phyloP scores from a whole-genome alignment of 2,888 invertebrate genomes.

The Pyrrhia umbra region DNA sequence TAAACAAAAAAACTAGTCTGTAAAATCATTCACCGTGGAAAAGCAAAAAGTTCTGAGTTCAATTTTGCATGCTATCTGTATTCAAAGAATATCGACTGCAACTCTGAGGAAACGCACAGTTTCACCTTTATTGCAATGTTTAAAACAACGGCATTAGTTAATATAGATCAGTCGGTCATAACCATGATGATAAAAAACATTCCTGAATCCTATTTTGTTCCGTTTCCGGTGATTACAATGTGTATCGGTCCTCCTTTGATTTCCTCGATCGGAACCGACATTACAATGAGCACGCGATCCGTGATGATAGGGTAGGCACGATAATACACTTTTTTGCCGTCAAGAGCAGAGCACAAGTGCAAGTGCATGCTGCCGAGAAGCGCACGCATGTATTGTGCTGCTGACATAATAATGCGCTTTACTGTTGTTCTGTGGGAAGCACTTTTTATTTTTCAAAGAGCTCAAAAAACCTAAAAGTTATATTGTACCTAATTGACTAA shows the following conservation, averaged over 20 bases:
- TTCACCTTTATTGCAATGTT: constrained; percentile 10
- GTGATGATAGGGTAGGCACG: constrained; percentile 45
- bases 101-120: constrained; percentile 36
- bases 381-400: constrained; percentile 5
- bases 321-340: constrained; percentile 41
- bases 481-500: not conserved
- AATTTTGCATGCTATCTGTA: constrained; percentile 70
- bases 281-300: constrained; percentile 49
- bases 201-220: constrained; percentile 48
- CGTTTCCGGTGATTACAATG: constrained; percentile 53
- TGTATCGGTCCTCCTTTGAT: constrained; percentile 37
- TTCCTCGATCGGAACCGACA: constrained; percentile 54
- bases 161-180: constrained; percentile 21
- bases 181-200: constrained; percentile 31
- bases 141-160: constrained; percentile 3
- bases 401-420: constrained; percentile 1
- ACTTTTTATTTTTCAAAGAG: not conserved
- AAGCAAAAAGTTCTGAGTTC: constrained; percentile 73
- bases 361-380: constrained; percentile 22
- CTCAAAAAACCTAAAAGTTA: not conserved
- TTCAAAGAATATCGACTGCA: constrained; percentile 48
- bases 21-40: constrained; percentile 77
- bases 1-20: constrained; percentile 71
- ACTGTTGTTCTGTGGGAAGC: not conserved
- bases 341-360: constrained; percentile 43